Percentiles rank a stretch among this genome's conserved stretches.
phyloP scores from a whole-genome alignment of 1,140 invertebrate species.

The Xylocopa sonorina region DNA sequence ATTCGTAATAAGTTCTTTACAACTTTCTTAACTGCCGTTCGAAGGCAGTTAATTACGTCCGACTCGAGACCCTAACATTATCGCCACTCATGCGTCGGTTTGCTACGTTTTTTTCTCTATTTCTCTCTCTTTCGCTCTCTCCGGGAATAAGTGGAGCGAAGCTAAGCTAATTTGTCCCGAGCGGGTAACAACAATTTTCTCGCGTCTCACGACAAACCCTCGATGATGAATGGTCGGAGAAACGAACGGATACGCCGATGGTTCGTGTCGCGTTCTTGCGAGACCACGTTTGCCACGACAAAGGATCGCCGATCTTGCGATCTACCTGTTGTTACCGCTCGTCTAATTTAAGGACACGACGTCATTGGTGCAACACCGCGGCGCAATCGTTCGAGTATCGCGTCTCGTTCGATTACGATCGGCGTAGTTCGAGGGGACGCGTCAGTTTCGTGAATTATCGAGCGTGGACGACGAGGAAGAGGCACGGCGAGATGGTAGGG shows the following conservation, averaged over 20 bases:
- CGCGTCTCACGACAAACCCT: conserved; percentile 55
- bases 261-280: conserved; percentile 23
- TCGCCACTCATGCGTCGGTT: conserved; percentile 31
- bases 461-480: conserved; percentile 6
- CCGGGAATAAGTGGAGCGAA: conserved; percentile 48
- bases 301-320: neutral
- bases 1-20: conserved; percentile 51
- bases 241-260: conserved; percentile 37
- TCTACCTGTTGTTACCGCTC: neutral
- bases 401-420: too few relatives aligned
- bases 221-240: conserved; percentile 35
- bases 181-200: conserved; percentile 51
- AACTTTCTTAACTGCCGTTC: conserved; percentile 37
- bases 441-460: conserved; percentile 31
- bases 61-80: conserved; percentile 51
- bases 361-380: too few relatives aligned
- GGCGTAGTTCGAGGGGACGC: neutral
- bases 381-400: too few relatives aligned
- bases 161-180: conserved; percentile 55
- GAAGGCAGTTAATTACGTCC: conserved; percentile 52
- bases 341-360: neutral
- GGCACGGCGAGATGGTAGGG: conserved; percentile 21
- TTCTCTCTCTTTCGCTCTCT: too few relatives aligned
- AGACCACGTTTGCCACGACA: conserved; percentile 4
- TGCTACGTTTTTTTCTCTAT: conserved; percentile 35